phyloP scores from a whole-genome alignment of 2,888 invertebrate genomes.

The Caenorhabditis sinica region DNA sequence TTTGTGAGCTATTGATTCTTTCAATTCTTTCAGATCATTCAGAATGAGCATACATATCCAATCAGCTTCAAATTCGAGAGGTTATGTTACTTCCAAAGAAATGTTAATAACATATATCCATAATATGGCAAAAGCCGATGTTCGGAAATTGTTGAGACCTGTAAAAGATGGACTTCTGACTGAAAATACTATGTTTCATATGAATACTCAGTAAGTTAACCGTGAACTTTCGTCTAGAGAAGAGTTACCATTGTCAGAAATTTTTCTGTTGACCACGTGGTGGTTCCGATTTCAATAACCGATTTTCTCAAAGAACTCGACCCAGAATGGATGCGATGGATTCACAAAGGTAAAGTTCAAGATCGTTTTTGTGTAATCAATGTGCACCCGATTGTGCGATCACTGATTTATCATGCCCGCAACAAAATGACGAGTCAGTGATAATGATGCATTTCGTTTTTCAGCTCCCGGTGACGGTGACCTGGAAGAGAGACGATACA shows the following conservation, averaged over 20 bases:
- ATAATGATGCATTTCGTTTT: conserved; percentile 27
- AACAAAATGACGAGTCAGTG: conserved; percentile 3
- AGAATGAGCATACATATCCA: conserved; percentile 60
- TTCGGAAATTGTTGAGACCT: conserved; percentile 71
- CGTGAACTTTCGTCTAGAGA: background rate
- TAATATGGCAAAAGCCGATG: conserved; percentile 71
- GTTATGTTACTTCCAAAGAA: conserved; percentile 70
- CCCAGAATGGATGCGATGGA: conserved; percentile 77
- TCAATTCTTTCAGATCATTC: background rate
- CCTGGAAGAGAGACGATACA: conserved; percentile 56
- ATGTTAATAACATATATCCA: conserved; percentile 72
- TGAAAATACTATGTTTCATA: conserved; percentile 76
- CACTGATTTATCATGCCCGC: conserved; percentile 33
- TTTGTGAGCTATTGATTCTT: conserved; percentile 50
- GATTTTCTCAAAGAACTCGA: conserved; percentile 74
- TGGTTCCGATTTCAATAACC: conserved; percentile 72
- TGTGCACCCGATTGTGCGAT: conserved; percentile 12
- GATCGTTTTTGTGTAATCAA: conserved; percentile 19
- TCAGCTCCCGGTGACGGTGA: conserved; percentile 64
- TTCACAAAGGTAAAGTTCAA: conserved; percentile 72
- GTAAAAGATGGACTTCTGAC: conserved; percentile 75
- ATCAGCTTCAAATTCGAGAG: conserved; percentile 68
- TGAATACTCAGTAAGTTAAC: conserved; percentile 74
- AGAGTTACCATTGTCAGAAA: conserved; percentile 68
- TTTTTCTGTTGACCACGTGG: conserved; percentile 78